Conservation (phyloP, 2,797 vertebrate genomes). For the Rhyacichthys aspro region DNA sequence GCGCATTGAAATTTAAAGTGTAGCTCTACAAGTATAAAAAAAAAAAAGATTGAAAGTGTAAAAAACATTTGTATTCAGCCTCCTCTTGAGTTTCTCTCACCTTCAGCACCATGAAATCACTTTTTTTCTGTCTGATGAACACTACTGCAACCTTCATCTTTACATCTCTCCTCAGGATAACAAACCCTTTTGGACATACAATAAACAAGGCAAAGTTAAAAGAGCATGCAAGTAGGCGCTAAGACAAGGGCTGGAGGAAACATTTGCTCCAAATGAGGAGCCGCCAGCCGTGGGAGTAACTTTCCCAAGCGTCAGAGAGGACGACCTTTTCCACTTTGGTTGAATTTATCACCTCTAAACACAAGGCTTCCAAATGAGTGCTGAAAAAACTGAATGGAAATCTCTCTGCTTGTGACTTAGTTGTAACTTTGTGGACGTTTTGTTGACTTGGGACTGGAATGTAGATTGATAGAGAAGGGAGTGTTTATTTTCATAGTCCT, state of each 20-base stretch:
- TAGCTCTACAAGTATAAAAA: too few species aligned
- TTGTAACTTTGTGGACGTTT: conserved; percentile 21
- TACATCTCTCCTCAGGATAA: conserved; percentile 33
- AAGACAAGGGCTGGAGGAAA: conserved; percentile 9
- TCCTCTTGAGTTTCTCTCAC: conserved; percentile 14
- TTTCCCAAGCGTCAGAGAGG: conserved; percentile 19
- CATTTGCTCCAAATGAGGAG: conserved; percentile 4
- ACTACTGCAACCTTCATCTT: conserved; percentile 17
- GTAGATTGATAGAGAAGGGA: conserved; percentile 15
- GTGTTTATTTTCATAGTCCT: conserved; percentile 51
- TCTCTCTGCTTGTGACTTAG: not conserved
- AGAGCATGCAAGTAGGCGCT: conserved; percentile 9
- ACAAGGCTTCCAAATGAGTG: conserved; percentile 8
- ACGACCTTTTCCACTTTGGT: conserved; percentile 43
- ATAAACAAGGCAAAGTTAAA: conserved; percentile 31
- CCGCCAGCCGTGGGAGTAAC: conserved; percentile 30
- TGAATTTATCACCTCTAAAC: conserved; percentile 30
- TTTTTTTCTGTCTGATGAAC: conserved; percentile 9
- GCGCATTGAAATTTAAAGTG: too few species aligned
- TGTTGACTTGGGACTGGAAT: conserved; percentile 17
- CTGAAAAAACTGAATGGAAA: conserved; percentile 6
- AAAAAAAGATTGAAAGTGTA: not conserved
- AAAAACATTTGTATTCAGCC: not conserved
- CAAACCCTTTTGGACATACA: conserved; percentile 35
- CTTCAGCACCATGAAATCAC: not conserved